phyloP scores from a whole-genome alignment of 1,140 invertebrate genomes.

The Drosophila neocordata region DNA sequence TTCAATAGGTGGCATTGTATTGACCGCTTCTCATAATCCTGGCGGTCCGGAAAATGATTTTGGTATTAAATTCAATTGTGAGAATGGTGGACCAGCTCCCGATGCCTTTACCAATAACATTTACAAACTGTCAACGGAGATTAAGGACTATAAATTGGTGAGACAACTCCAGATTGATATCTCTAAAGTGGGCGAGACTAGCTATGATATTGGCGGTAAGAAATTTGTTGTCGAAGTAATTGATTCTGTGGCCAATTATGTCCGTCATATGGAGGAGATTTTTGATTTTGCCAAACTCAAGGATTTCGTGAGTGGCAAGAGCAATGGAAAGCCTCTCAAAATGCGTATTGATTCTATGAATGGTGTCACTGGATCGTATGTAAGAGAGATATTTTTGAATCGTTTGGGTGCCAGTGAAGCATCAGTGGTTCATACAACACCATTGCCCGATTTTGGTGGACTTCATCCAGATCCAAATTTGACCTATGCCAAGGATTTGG shows the following conservation, averaged over 20 bases:
- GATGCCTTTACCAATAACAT: constrained; percentile 95
- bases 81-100: constrained; percentile 98
- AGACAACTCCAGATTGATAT: constrained; percentile 91
- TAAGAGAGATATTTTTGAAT: constrained; percentile 93
- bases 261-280: constrained; percentile 96
- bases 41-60: constrained; percentile 98
- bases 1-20: constrained; percentile 93
- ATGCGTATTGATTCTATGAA: constrained; percentile 97
- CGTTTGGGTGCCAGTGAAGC: constrained; percentile 90
- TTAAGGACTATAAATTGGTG: constrained; percentile 92
- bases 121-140: constrained; percentile 90
- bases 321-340: constrained; percentile 88
- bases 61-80: constrained; percentile 99
- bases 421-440: constrained; percentile 89
- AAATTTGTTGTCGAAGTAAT: constrained; percentile 95
- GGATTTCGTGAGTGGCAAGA: constrained; percentile 88
- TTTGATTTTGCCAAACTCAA: constrained; percentile 96
- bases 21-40: constrained; percentile 99
- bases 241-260: constrained; percentile 96
- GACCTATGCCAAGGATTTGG: constrained; percentile 85
- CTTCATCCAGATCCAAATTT: constrained; percentile 99
- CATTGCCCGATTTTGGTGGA: constrained; percentile 97
- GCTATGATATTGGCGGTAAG: constrained; percentile 87
- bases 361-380: constrained; percentile 99
- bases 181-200: constrained; percentile 86